Conservation (phyloP, 2,113 vertebrate genomes). For the Condylura cristata region DNA sequence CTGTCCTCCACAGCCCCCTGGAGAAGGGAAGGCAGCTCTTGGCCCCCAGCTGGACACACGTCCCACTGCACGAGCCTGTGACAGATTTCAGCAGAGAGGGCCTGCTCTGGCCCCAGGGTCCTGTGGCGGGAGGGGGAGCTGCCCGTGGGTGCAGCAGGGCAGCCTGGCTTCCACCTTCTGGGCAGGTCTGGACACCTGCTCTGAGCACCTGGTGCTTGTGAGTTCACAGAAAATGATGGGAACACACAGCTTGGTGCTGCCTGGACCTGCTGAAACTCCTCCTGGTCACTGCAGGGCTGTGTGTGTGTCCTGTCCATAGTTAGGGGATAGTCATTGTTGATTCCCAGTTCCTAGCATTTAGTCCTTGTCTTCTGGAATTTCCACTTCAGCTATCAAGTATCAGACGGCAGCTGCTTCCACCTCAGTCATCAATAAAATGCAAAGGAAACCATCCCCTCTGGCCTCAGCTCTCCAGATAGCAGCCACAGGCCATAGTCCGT, state of each 20-base stretch:
- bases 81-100: background rate
- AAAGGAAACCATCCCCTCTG: background rate
- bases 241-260: background rate
- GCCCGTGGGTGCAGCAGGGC: background rate
- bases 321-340: background rate
- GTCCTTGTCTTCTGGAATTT: background rate
- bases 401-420: background rate
- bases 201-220: background rate
- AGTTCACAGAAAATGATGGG: background rate
- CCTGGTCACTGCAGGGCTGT: background rate
- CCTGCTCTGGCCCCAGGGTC: background rate
- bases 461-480: background rate
- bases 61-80: accelerated
- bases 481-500: no score
- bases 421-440: background rate
- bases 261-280: background rate
- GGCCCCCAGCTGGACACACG: background rate
- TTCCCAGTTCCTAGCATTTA: background rate
- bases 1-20: background rate
- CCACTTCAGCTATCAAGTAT: background rate
- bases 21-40: background rate
- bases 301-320: background rate
- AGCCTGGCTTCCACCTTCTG: background rate
- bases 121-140: background rate
- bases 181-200: background rate